Evolutionary conservation across 2,888 invertebrate species (phyloP).

Genomic region (Sinhomidia bicolor): DNA sequence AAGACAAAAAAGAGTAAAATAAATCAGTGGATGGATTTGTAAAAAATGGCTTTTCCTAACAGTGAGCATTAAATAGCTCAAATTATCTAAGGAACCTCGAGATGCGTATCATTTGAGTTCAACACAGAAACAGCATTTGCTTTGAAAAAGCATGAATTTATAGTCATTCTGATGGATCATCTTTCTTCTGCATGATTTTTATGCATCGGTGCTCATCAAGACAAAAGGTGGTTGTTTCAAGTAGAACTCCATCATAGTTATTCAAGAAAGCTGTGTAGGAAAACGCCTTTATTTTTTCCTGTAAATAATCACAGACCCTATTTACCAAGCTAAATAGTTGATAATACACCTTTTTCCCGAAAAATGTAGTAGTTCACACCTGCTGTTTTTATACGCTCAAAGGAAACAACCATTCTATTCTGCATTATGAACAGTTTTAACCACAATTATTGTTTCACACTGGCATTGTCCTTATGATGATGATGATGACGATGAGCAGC

Average conservation of each 20-base stretch:
- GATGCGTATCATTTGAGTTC: no score
- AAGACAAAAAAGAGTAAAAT: no score
- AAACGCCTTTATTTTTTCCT: constrained; percentile 26
- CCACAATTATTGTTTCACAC: constrained; percentile 33
- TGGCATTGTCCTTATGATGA: background rate
- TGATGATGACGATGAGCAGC: background rate
- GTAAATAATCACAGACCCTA: constrained; percentile 19
- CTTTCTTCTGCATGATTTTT: constrained; percentile 66
- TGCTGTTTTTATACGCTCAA: constrained; percentile 55
- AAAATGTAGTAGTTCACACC: constrained; percentile 61
- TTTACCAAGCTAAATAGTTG: constrained; percentile 61
- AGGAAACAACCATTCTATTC: constrained; percentile 26
- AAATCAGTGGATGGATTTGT: no score
- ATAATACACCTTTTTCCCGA: constrained; percentile 47
- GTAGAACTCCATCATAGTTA: constrained; percentile 31
- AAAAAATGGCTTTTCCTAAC: no score
- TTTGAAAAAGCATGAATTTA: constrained; percentile 23
- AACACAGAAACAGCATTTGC: background rate
- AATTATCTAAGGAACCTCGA: no score
- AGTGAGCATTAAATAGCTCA: no score
- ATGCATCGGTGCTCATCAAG: constrained; percentile 70
- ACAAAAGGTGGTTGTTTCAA: constrained; percentile 66
- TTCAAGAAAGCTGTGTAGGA: constrained; percentile 42
- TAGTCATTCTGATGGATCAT: constrained; percentile 62
- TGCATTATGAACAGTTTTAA: constrained; percentile 29